Percentiles rank a stretch among this genome's conserved stretches.
Conservation (phyloP, 2,888 invertebrate species). For the Coelopa pilipes region DNA sequence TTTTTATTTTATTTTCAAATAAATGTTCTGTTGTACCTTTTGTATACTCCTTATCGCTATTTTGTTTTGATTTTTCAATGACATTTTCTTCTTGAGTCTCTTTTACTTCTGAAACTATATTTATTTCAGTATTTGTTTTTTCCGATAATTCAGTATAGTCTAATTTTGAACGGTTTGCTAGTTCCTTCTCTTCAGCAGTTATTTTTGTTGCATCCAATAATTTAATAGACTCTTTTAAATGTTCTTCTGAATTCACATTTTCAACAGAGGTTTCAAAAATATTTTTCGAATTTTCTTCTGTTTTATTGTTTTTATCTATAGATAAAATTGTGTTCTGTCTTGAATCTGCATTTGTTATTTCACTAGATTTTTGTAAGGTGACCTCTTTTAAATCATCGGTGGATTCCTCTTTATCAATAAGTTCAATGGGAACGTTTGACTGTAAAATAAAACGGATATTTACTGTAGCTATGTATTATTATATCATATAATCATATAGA, state of each 20-base stretch:
- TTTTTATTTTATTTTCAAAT: neutral
- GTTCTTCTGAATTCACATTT: no score
- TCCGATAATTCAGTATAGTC: neutral
- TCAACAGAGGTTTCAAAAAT: no score
- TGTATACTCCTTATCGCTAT: constrained; percentile 36
- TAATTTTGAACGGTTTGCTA: neutral
- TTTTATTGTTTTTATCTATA: neutral
- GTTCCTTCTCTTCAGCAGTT: neutral
- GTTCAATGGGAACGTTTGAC: neutral
- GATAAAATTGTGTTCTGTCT: neutral
- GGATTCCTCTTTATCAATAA: neutral
- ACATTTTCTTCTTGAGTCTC: constrained; percentile 33
- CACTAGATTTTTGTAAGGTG: neutral
- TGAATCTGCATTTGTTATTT: neutral
- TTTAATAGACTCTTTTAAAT: neutral
- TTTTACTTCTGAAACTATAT: no score
- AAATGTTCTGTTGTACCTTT: constrained; percentile 34
- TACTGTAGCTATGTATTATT: no score
- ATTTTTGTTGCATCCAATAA: neutral
- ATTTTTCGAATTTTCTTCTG: no score
- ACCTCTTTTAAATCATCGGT: neutral
- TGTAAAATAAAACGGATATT: no score
- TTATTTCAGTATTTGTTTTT: no score
- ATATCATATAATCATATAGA: no score
- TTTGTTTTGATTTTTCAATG: constrained; percentile 30